Evolutionary conservation across 1,140 invertebrate species (phyloP), one percentile per base, ranked within the genome.

Genomic region (Drosophila prosaltans): DNA sequence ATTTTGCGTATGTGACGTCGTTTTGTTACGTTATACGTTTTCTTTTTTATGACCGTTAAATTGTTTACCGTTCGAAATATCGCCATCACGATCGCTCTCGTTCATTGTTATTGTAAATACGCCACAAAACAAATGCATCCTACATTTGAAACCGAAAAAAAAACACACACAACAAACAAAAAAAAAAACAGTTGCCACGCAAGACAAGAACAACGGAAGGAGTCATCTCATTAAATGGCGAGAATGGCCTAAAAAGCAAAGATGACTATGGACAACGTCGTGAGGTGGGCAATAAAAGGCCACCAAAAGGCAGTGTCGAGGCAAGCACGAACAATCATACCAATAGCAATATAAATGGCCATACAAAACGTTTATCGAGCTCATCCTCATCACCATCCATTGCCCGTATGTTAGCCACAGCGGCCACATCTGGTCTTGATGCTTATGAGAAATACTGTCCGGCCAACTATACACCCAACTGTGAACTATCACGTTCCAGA

Each of bases 401-500:
- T 74, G 89, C 85, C 77, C 90, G 79, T 77, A 78, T 83, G 59
- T 90, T 92, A 76, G 91, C 91, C 70, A 92, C 90, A 63, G 91
- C 92, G 76, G 91, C 91, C 70, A 92, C 90, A 72, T 92, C 91
- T 66, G 91, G 88, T 48, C 72, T 92, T 80, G 92, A 92, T 62
- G 84, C 92, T 32, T 92, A 92, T 72, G 90, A 92, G 79, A 92
- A 92, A 78, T 92, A 92, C 65, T 92, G 92, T 89, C 91, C 91
- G 65, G 88, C 91, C 64, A 86, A 91, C 80, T 92, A 92, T 92
- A 92, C 85, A 91, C 90, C 92, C 78, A 92, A 91, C 75, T 81
- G 80, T 91, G 91, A 92, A 91, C 82, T 92, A 67, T 91, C 92
- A 91, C 91, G 92, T 92, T 92, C 92, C 79, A 92, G 92, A 89